Percentiles rank a stretch among this genome's conserved stretches.
Evolutionary conservation across 2,113 vertebrate species (phyloP).

Genomic region (Prochilodus magdalenae): DNA sequence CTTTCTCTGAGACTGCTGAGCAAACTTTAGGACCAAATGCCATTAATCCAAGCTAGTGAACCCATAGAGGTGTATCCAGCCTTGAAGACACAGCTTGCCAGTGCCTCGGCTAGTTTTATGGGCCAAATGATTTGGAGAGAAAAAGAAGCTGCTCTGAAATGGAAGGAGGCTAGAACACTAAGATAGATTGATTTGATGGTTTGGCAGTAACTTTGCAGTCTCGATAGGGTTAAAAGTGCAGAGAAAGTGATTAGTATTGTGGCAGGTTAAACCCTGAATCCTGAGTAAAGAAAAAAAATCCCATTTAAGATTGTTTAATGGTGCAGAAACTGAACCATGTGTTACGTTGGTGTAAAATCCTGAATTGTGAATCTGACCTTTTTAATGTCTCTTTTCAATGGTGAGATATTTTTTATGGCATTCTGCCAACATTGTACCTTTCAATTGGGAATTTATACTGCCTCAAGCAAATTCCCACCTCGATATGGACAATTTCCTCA

Average conservation of each 20-base stretch:
- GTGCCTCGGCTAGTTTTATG: constrained; percentile 54
- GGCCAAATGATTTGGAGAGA: constrained; percentile 46
- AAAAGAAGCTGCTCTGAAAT: constrained; percentile 31
- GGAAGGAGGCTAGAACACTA: constrained; percentile 28
- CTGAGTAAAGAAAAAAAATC: background rate
- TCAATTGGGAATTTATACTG: too few relatives aligned
- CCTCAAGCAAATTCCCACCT: too few relatives aligned
- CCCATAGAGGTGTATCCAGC: constrained; percentile 63
- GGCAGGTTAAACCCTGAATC: background rate
- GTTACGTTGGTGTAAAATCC: background rate
- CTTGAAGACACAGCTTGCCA: constrained; percentile 60
- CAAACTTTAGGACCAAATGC: constrained; percentile 60
- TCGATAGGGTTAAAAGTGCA: constrained; percentile 5
- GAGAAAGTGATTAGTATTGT: background rate
- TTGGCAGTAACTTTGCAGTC: constrained; percentile 24
- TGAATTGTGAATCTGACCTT: background rate
- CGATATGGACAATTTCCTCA: background rate
- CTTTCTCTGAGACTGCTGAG: constrained; percentile 55
- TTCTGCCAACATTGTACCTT: too few relatives aligned
- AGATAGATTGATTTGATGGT: constrained; percentile 36
- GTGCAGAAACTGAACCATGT: background rate
- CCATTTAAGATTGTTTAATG: background rate
- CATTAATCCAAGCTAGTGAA: constrained; percentile 66
- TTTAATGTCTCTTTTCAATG: background rate
- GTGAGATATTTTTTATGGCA: background rate